phyloP scores from a whole-genome alignment of 2,797 vertebrate species.

The Pipistrellus nathusii region DNA sequence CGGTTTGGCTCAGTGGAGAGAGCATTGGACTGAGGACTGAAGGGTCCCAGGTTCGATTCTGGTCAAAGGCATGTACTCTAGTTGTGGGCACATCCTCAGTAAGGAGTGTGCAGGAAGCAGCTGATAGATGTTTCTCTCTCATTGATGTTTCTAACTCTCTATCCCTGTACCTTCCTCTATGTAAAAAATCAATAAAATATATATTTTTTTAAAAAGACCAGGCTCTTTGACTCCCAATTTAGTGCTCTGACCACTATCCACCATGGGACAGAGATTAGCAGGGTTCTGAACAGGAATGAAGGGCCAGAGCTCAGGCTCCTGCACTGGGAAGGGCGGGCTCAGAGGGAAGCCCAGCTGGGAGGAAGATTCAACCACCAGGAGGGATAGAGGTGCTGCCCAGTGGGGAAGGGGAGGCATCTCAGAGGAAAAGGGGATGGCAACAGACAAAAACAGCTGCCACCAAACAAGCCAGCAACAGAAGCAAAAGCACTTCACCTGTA shows the following conservation, averaged over 20 bases:
- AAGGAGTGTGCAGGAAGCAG: no score
- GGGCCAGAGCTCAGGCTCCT: not conserved
- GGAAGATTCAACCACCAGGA: not conserved
- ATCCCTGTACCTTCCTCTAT: no score
- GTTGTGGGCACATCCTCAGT: no score
- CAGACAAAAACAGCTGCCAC: not conserved
- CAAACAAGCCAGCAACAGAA: not conserved
- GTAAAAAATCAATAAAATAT: no score
- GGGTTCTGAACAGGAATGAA: not conserved
- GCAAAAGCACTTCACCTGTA: no score
- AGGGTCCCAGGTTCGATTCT: no score
- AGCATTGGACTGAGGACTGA: no score
- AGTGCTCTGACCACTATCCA: not conserved
- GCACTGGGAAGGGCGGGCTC: not conserved
- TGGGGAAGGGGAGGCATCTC: not conserved
- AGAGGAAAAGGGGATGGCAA: not conserved
- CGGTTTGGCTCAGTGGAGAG: no score
- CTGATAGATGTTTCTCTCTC: no score
- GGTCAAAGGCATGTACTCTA: no score
- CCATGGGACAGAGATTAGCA: not conserved
- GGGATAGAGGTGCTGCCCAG: not conserved
- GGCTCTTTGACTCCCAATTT: not conserved
- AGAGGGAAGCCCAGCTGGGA: not conserved
- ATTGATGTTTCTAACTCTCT: no score
- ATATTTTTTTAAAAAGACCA: not conserved